Conservation (phyloP, 2,113 vertebrate genomes). For the Brachyhypopomus occidentalis region DNA sequence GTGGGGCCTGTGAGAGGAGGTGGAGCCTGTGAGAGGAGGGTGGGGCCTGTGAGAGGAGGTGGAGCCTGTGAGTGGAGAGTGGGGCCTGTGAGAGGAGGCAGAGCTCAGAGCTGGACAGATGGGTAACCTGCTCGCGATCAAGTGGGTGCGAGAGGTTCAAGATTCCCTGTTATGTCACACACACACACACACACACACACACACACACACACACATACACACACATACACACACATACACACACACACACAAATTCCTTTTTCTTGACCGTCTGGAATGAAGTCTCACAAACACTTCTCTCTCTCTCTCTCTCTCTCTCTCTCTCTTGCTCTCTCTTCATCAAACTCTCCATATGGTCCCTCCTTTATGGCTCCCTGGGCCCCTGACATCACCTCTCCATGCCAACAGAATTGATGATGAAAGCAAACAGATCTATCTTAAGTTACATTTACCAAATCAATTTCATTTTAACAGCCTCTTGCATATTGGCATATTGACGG, state of each 20-base stretch:
- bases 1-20: no score
- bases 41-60: no score
- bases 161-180: background rate
- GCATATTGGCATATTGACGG: slow-evolving; percentile 99
- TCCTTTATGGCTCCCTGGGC: slow-evolving; percentile 94
- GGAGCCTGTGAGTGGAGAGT: no score
- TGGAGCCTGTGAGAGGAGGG: no score
- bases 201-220: slow-evolving; percentile 12
- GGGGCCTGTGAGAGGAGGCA: no score
- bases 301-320: slow-evolving; percentile 22
- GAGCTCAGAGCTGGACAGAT: no score
- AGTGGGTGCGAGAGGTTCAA: no score
- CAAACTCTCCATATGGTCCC: slow-evolving; percentile 91
- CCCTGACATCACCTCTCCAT: slow-evolving; percentile 96
- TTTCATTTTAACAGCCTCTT: slow-evolving; percentile 96
- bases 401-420: slow-evolving; percentile 96
- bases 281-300: slow-evolving; percentile 74
- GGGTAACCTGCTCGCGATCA: no score
- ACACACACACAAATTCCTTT: slow-evolving; percentile 16
- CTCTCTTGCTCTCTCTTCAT: slow-evolving; percentile 78
- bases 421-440: slow-evolving; percentile 99
- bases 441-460: slow-evolving; percentile 99
- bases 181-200: background rate
- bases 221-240: background rate
- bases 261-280: background rate